A percentile compares a stretch with the other conserved stretches of the same genome.
phyloP scores from a whole-genome alignment of 1,140 invertebrate genomes.

The Idris sp. region DNA sequence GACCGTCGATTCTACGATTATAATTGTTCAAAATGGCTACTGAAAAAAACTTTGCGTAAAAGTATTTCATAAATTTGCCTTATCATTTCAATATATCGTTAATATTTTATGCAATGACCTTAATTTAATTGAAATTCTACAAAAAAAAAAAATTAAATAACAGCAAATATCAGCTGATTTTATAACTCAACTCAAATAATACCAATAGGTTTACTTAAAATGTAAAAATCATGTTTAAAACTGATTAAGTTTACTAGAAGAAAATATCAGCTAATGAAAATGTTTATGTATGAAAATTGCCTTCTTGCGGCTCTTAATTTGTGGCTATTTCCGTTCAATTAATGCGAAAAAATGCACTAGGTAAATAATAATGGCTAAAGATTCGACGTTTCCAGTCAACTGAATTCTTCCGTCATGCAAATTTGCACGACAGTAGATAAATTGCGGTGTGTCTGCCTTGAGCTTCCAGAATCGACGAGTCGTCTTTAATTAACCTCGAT shows the following conservation, averaged over 20 bases:
- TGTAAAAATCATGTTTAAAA: too few species aligned
- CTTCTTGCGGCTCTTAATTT: not conserved
- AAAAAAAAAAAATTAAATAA: too few species aligned
- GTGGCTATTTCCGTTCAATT: slow-evolving; percentile 46
- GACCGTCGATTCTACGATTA: slow-evolving; percentile 4
- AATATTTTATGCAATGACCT: not conserved
- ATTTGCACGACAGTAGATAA: slow-evolving; percentile 43
- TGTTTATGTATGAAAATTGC: too few species aligned
- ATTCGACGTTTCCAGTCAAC: slow-evolving; percentile 58
- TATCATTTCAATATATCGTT: too few species aligned
- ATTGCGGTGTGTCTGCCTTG: slow-evolving; percentile 46
- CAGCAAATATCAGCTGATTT: too few species aligned
- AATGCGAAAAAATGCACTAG: slow-evolving; percentile 46
- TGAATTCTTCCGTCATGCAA: slow-evolving; percentile 48
- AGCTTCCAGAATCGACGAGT: slow-evolving; percentile 57
- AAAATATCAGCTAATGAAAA: too few species aligned
- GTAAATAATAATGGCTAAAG: slow-evolving; percentile 52
- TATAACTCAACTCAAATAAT: too few species aligned
- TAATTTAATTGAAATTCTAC: too few species aligned
- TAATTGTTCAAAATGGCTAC: not conserved
- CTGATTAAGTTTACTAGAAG: too few species aligned
- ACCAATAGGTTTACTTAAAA: too few species aligned
- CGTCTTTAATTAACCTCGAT: slow-evolving; percentile 64
- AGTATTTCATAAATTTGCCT: too few species aligned
- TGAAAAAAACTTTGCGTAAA: too few species aligned